Evolutionary conservation across 2,797 vertebrate species (phyloP).

Genomic region (Thaleichthys pacificus): DNA sequence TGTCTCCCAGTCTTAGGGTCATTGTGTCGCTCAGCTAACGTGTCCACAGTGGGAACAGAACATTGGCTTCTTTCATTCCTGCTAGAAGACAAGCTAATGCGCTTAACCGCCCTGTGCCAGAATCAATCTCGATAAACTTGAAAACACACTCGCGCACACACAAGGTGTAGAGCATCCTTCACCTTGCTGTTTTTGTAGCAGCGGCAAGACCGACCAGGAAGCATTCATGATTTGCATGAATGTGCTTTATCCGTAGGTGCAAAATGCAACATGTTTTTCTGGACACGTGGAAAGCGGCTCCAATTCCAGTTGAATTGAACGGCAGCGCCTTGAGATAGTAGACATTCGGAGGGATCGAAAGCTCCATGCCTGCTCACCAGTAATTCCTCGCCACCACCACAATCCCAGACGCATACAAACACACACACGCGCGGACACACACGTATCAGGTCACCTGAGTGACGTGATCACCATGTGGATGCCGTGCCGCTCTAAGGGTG

Average conservation of each 20-base stretch:
- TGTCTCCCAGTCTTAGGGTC: slow-evolving; percentile 15
- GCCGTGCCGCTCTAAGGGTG: neutral
- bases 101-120: slow-evolving; percentile 35
- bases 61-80: slow-evolving; percentile 43
- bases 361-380: neutral
- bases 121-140: slow-evolving; percentile 22
- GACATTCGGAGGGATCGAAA: neutral
- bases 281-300: too few relatives aligned
- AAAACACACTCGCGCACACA: neutral
- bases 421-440: neutral
- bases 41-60: slow-evolving; percentile 48
- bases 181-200: neutral
- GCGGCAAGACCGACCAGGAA: neutral
- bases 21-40: slow-evolving; percentile 6
- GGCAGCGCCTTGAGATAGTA: too few relatives aligned
- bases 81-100: slow-evolving; percentile 29
- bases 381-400: too few relatives aligned
- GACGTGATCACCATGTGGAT: neutral
- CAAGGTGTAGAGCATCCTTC: neutral
- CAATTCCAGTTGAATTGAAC: neutral
- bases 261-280: too few relatives aligned
- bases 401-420: neutral
- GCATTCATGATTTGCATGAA: neutral
- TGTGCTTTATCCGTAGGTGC: too few relatives aligned
- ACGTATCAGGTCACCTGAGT: neutral